Evolutionary conservation across 1,140 invertebrate species (phyloP), one percentile per base, ranked within the genome.

Genomic region (Scylla paramamosain): DNA sequence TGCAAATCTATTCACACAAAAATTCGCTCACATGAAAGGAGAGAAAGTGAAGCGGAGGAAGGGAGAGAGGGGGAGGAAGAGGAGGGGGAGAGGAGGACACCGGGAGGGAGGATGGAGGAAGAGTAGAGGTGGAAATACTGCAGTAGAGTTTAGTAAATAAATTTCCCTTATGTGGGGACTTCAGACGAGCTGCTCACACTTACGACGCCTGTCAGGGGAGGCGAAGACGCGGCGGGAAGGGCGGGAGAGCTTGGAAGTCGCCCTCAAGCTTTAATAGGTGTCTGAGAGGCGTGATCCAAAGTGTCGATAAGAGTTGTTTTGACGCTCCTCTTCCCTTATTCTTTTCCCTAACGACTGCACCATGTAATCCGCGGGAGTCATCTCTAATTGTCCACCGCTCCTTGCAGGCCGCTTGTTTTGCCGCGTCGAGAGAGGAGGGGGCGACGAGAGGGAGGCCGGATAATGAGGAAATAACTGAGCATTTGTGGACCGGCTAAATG

Each of bases 321-420:
- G 93, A 89, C 86, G 93, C 28, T 28, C 12, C n/a, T 32, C 86
- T 77, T 28, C n/a, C 67, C 39, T 88, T 89, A 94, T 67, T 88
- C 86, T 45, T 77, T 86, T 89, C 31, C 93, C 93, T 94, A 94
- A 94, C 87, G 86, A 94, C 48, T 29, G 39, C 10, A 77, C 31
- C 93, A 94, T 45, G 48, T 94, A 89, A 94, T 94, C 93, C 67
- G 52, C 52, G 6, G 31, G 52, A 77, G 52, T 77, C 93, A 94
- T 77, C 93, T 94, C 29, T 94, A 90, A 94, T 94, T 94, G 93
- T 90, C 48, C 59, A 52, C 1, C 31, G 32, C 52, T 82, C 52
- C 92, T 87, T n/a, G 39, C 4, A 31, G 45, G 20, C 45, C 25
- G 39, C 52, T 93, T 93, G 83, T 93, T 93, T 87, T 4, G n/a